Conservation (phyloP, 2,113 vertebrate species). For the Pelodiscus sinensis region DNA sequence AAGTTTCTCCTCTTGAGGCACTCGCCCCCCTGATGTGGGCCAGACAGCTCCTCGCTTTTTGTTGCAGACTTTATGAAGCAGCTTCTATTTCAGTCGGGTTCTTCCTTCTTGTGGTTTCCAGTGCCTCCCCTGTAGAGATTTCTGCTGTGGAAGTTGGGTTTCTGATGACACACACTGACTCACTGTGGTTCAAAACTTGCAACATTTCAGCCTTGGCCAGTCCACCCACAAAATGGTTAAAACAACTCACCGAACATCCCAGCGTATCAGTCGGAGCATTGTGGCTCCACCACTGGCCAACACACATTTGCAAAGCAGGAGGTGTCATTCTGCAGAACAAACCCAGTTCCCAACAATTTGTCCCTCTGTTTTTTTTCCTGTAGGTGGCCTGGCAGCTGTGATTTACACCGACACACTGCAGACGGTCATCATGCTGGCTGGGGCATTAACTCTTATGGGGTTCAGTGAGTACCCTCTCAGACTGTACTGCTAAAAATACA, state of each 20-base stretch:
- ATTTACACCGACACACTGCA: slow-evolving; percentile 97
- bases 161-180: slow-evolving; percentile 16
- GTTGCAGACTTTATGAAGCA: background rate
- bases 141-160: slow-evolving; percentile 1
- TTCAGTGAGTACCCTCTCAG: slow-evolving; percentile 83
- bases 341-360: background rate
- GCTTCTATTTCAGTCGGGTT: background rate
- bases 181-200: background rate
- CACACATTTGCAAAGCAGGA: accelerated
- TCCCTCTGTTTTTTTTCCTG: background rate
- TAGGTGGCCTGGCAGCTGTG: slow-evolving; percentile 95
- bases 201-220: background rate
- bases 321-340: accelerated
- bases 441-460: slow-evolving; percentile 89
- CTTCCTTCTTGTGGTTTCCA: slow-evolving; percentile 38
- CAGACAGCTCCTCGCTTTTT: accelerated
- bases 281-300: accelerated
- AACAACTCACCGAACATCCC: background rate
- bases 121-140: background rate
- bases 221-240: accelerated
- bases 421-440: slow-evolving; percentile 91
- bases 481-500: accelerated
- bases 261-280: background rate
- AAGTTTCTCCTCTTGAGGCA: slow-evolving; percentile 59
- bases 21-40: background rate